A percentile compares a stretch with the other conserved stretches of the same genome.
These are phyloP conservation scores for Pteropus rufus DNA, from an alignment of 2,797 vertebrate genomes.

Conservation along the genomic window DNA sequence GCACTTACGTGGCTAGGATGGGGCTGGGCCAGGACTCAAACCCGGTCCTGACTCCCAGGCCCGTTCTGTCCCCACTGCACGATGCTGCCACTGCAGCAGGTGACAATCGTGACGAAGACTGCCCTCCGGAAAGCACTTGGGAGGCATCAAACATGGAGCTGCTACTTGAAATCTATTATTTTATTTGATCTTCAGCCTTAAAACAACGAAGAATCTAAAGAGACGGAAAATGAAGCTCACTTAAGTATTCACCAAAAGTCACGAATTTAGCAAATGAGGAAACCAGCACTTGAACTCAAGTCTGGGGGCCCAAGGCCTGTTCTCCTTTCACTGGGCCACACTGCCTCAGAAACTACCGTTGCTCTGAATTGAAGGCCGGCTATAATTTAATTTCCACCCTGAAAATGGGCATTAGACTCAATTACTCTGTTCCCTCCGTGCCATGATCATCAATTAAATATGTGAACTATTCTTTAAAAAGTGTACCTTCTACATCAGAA, in stretches of 20 bases:
- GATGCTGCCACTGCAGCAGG: not conserved
- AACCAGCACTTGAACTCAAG: not conserved
- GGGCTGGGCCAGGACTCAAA: not conserved
- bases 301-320: not conserved
- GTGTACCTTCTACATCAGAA: not conserved
- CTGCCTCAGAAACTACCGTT: not conserved
- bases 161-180: not conserved
- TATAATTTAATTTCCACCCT: slow-evolving; percentile 53
- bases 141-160: not conserved
- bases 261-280: slow-evolving; percentile 3
- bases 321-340: not conserved
- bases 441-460: slow-evolving; percentile 44
- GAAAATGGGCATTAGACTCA: slow-evolving; percentile 50
- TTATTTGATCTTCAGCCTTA: not conserved
- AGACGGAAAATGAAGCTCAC: not conserved
- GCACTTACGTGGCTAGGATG: not conserved
- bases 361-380: slow-evolving; percentile 37
- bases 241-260: not conserved
- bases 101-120: not conserved
- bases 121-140: not conserved
- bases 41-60: not conserved
- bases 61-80: not conserved
- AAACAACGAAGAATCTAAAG: not conserved
- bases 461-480: slow-evolving; percentile 30
- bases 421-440: not conserved